Evolutionary conservation across 2,797 vertebrate genomes (phyloP).

Genomic region (Pempheris klunzingeri): DNA sequence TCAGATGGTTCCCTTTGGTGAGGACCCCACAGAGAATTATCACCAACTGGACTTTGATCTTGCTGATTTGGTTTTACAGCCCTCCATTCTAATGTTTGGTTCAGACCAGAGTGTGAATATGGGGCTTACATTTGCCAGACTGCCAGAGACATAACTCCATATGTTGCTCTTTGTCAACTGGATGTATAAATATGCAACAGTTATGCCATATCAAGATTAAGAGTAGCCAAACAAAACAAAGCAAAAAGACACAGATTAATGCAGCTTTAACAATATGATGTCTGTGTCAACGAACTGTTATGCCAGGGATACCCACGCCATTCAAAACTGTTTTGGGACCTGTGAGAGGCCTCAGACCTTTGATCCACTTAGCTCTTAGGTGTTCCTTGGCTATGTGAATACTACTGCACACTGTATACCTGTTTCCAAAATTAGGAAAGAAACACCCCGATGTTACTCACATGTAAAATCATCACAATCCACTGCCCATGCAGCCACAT

Average conservation of each 20-base stretch:
- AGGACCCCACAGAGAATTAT: no score
- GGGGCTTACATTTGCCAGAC: no score
- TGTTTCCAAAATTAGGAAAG: slow-evolving; percentile 14
- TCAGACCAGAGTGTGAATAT: no score
- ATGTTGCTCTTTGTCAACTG: neutral
- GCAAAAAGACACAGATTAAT: no score
- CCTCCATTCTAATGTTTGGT: neutral
- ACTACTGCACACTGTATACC: neutral
- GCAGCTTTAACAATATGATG: neutral
- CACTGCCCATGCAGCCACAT: slow-evolving; percentile 18
- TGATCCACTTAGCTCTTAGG: neutral
- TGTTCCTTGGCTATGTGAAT: neutral
- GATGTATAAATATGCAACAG: neutral
- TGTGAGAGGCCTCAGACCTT: neutral
- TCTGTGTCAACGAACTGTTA: neutral
- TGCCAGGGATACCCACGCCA: neutral
- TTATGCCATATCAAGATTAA: neutral
- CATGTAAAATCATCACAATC: slow-evolving; percentile 40
- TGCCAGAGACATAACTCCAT: no score
- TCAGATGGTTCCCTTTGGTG: no score
- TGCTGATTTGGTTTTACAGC: no score
- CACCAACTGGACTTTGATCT: no score
- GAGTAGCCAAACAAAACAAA: neutral
- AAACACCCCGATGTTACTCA: slow-evolving; percentile 1
- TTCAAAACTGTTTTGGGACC: neutral